Conservation (phyloP, 2,113 vertebrate species). For the Paratilapia polleni region DNA sequence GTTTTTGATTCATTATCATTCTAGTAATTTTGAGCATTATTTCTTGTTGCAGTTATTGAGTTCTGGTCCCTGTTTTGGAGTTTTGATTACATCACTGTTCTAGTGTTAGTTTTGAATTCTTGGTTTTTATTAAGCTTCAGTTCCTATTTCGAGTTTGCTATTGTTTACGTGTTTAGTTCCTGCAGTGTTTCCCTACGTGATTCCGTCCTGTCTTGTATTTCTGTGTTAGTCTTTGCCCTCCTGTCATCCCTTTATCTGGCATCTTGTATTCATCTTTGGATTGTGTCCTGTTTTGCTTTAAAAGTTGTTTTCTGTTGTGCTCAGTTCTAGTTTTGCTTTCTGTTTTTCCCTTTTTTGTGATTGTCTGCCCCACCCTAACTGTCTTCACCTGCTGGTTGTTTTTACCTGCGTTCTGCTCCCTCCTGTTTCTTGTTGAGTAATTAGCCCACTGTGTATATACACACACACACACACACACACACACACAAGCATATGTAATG, state of each 20-base stretch:
- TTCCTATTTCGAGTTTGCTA: too few relatives aligned
- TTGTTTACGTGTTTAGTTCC: not conserved
- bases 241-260: not conserved
- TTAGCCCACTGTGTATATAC: not conserved
- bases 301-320: not conserved
- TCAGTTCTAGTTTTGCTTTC: not conserved
- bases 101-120: too few relatives aligned
- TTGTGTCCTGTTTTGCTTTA: not conserved
- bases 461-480: too few relatives aligned
- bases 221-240: not conserved
- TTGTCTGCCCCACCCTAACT: not conserved
- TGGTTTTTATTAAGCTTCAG: too few relatives aligned
- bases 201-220: not conserved
- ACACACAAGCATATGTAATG: too few relatives aligned
- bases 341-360: not conserved
- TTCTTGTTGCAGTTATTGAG: not conserved
- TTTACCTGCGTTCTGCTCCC: constrained; percentile 1
- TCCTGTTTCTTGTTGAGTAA: too few relatives aligned
- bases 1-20: not conserved
- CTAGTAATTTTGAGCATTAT: not conserved
- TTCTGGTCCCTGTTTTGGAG: not conserved
- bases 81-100: too few relatives aligned
- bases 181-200: not conserved
- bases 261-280: not conserved
- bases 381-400: not conserved